phyloP scores from a whole-genome alignment of 2,888 invertebrate species.

The Meta bourneti region DNA sequence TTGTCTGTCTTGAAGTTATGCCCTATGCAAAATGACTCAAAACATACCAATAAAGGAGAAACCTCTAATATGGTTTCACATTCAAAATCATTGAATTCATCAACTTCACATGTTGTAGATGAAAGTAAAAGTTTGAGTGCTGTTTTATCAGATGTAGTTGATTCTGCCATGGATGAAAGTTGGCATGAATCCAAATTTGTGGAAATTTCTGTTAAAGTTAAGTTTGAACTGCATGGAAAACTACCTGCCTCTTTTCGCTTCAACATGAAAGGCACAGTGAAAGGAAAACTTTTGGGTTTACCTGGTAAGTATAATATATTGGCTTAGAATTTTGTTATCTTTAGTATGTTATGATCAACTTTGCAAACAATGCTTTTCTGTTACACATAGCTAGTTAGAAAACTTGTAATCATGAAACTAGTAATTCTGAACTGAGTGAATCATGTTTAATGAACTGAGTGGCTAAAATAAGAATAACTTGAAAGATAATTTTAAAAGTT shows the following conservation, averaged over 20 bases:
- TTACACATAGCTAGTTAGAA: too few relatives aligned
- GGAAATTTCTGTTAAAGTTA: conserved; percentile 54
- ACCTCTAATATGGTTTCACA: conserved; percentile 5
- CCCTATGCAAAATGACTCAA: conserved; percentile 36
- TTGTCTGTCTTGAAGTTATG: conserved; percentile 52
- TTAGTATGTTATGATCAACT: not conserved
- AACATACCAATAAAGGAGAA: not conserved
- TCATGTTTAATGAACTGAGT: too few relatives aligned
- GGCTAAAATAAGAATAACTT: too few relatives aligned
- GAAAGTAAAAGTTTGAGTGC: conserved; percentile 73
- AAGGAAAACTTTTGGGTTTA: conserved; percentile 66
- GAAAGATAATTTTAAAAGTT: too few relatives aligned
- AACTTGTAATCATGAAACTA: too few relatives aligned
- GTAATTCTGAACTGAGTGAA: too few relatives aligned
- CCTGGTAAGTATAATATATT: conserved; percentile 36
- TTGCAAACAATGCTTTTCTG: not conserved
- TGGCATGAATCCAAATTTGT: conserved; percentile 33
- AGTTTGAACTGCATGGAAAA: conserved; percentile 53
- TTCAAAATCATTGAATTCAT: conserved; percentile 34
- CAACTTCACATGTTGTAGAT: conserved; percentile 62
- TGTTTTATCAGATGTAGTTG: conserved; percentile 64
- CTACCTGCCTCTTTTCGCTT: conserved; percentile 12
- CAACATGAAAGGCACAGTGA: conserved; percentile 49
- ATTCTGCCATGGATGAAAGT: conserved; percentile 45
- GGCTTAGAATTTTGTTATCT: not conserved